A percentile compares a stretch with the other conserved stretches of the same genome.
Conservation (phyloP, 1,140 invertebrate species). For the Leptinotarsa texana region DNA sequence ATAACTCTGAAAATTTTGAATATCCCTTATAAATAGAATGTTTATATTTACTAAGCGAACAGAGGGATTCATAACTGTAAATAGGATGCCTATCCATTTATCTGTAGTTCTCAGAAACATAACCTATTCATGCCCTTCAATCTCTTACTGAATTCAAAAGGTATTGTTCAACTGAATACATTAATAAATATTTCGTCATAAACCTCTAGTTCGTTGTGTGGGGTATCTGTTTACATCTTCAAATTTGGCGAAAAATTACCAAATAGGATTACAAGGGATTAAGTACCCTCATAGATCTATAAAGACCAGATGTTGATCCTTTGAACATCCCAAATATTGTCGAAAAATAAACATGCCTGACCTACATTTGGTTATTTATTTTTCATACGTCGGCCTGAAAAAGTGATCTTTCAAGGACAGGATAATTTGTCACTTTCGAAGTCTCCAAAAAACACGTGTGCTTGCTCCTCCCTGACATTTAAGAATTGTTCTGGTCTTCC, state of each 20-base stretch:
- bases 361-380: background rate
- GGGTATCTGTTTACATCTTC: background rate
- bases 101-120: too few species aligned
- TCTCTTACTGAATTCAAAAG: too few species aligned
- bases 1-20: too few species aligned
- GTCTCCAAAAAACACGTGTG: background rate
- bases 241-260: slow-evolving; percentile 3
- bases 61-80: too few species aligned
- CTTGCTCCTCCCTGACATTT: background rate
- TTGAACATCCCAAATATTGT: background rate
- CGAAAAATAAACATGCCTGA: background rate
- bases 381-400: background rate
- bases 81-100: too few species aligned
- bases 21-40: too few species aligned
- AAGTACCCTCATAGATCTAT: background rate
- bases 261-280: slow-evolving; percentile 6
- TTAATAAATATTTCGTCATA: too few species aligned
- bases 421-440: background rate
- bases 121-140: too few species aligned
- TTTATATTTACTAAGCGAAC: too few species aligned
- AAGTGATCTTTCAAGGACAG: too few species aligned
- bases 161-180: too few species aligned
- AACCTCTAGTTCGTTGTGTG: background rate
- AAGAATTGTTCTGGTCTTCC: background rate
- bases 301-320: background rate